Base-by-base conservation (phyloP, 2,113 vertebrate species). In the Kryptolebias marmoratus region DNA sequence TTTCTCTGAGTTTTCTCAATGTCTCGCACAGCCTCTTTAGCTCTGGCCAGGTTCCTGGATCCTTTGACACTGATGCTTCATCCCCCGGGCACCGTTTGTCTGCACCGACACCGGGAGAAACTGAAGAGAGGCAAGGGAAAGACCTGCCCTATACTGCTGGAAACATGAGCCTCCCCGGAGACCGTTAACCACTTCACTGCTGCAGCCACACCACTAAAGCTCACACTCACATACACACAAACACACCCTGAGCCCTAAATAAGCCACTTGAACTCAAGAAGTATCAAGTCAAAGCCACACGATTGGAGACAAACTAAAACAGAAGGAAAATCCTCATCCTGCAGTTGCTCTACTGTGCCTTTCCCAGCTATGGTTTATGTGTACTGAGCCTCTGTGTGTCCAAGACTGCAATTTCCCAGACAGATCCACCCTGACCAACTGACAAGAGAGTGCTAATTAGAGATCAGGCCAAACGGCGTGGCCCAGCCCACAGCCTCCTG, bases 371-470 rank as follows among this genome's bases (percentile, higher is more conserved):
- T 56, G 71, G 60, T 72, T 66, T 74, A 16, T 71, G 45, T 65
- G 42, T 60, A 3, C 39, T 61, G 66, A 69, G 55, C 36, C 67
- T 85, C 27, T 68, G 83, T 75, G 76, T 74, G 74, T 59, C 72
- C 54, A 79, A 73, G 80, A 77, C 87, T 89, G 75, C 84, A 86
- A 84, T 88, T 91, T 91, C 89, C 89, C 90, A 90, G 88, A 90
- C 88, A 87, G 90, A 90, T 89, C 89, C 90, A 87, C 88, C 90
- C 90, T 80, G 80, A 88, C 75, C 82, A 59, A 73, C 81, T 91
- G 89, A 88, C 88, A 88, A 73, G 85, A 77, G 80, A 80, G 86
- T 78, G 81, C 88, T 93, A 94, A 93, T 94, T 94, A 94, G 84
- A 94, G 93, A 94, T 90, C 83, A 88, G 91, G 74, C 81, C 59